Evolutionary conservation across 1,140 invertebrate species (phyloP), one percentile per base, ranked within the genome.

Genomic region (Phortica variegata): DNA sequence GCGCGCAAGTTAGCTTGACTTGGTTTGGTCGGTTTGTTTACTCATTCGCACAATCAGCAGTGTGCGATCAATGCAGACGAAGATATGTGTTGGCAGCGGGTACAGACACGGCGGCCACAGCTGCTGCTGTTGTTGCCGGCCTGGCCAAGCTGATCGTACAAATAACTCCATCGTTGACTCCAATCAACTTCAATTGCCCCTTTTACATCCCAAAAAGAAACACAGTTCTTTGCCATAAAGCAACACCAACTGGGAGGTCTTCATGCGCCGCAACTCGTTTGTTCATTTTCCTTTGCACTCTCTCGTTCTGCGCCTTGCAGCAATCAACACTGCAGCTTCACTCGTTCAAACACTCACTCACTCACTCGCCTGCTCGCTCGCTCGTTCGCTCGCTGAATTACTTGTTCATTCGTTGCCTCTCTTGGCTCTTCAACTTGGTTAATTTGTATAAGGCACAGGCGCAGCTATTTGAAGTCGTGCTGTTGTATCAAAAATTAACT

Each of bases 91-190:
- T 41, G 52, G 54, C 42, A 38, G 29, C 36, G 12, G 29, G n/a
- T 45, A 47, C 56, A 38, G 47, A 52, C 42, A 52, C 21, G 43
- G 18, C 18, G 33, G 47, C 17, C 23, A 31, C 34, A 47, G 31
- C 46, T 38, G 49, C 48, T 44, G 48, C 48, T 50, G 48, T 44
- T 39, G 36, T 44, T 37, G 47, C 43, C 43, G 37, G 45, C 31
- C 13, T 20, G 38, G 43, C 38, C 47, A 38, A 37, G 49, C 59
- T 62, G 65, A 63, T 60, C 57, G 63, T 68, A 68, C 63, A 68
- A 68, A 68, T 68, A 68, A 68, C 63, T 68, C 63, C 63, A 68
- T 68, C 63, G 63, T 68, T 68, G 63, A 68, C 63, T 68, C 63
- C 63, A 68, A 68, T 68, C 63, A 68, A 68, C 63, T 68, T 55